These are phyloP conservation scores for Drosophila busckii DNA, from an alignment of 1,140 invertebrate species.

Conservation along the genomic window DNA sequence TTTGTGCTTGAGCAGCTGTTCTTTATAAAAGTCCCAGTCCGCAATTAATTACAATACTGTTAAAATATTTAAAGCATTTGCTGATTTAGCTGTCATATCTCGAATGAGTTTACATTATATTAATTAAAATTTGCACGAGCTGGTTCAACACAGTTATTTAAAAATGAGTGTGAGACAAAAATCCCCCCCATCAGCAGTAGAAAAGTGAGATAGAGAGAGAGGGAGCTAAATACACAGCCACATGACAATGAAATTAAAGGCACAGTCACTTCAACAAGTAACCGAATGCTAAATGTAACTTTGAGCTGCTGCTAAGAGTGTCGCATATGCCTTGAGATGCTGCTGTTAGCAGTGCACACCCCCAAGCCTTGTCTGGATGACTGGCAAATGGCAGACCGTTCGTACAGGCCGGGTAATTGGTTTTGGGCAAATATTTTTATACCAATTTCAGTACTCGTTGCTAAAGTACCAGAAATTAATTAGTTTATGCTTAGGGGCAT, in stretches of 20 bases:
- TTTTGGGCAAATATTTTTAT: slow-evolving; percentile 55
- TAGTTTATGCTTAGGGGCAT: slow-evolving; percentile 28
- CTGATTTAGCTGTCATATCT: slow-evolving; percentile 20
- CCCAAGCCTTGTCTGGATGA: too few species aligned
- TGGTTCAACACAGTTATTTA: slow-evolving; percentile 9
- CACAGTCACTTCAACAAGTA: too few species aligned
- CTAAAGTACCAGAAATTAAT: slow-evolving; percentile 54
- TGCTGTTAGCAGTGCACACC: too few species aligned
- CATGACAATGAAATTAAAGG: too few species aligned
- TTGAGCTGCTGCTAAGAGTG: too few species aligned
- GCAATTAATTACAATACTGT: background rate
- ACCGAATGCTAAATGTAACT: too few species aligned
- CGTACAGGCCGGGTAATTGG: too few species aligned
- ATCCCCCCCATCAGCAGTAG: slow-evolving; percentile 12
- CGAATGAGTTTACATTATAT: slow-evolving; percentile 58
- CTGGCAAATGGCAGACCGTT: too few species aligned
- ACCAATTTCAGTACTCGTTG: slow-evolving; percentile 27
- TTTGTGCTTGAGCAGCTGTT: slow-evolving; percentile 53
- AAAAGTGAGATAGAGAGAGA: slow-evolving; percentile 41
- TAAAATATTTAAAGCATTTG: slow-evolving; percentile 21
- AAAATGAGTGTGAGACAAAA: slow-evolving; percentile 17
- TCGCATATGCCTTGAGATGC: too few species aligned
- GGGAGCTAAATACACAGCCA: too few species aligned
- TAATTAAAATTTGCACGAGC: slow-evolving; percentile 52
- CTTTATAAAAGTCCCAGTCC: slow-evolving; percentile 31